Percentiles rank a stretch among this genome's conserved stretches.
phyloP scores from a whole-genome alignment of 2,888 invertebrate species.

The Ophion obscuratus region DNA sequence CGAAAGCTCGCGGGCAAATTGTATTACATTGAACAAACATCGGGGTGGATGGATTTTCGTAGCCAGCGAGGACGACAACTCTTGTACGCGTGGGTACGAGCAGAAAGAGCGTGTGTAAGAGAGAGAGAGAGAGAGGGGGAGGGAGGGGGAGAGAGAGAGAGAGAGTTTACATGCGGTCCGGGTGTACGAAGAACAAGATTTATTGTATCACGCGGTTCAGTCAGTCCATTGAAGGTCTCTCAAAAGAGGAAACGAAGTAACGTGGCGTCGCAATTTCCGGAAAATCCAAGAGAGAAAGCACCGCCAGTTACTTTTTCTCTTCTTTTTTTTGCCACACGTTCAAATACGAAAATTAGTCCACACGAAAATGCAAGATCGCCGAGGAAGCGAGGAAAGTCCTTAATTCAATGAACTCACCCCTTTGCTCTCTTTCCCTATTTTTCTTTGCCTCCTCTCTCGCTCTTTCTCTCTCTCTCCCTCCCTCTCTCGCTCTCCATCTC shows the following conservation, averaged over 20 bases:
- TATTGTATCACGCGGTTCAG: background rate
- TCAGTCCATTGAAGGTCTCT: background rate
- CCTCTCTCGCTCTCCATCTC: background rate
- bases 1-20: background rate
- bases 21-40: background rate
- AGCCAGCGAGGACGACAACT: background rate
- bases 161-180: too few relatives aligned
- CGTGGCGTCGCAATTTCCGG: background rate
- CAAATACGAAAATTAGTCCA: background rate
- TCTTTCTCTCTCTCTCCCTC: background rate
- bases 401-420: conserved; percentile 5
- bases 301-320: too few relatives aligned
- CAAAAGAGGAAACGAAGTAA: too few relatives aligned
- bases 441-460: background rate
- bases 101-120: background rate
- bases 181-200: background rate
- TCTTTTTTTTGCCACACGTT: background rate
- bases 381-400: conserved; percentile 19
- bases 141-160: background rate
- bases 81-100: background rate
- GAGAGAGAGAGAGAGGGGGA: background rate
- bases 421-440: background rate
- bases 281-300: too few relatives aligned
- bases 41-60: background rate
- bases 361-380: background rate